These are phyloP conservation scores for Nephrotoma guestfalica DNA, from an alignment of 2,888 invertebrate species.

Conservation along the genomic window DNA sequence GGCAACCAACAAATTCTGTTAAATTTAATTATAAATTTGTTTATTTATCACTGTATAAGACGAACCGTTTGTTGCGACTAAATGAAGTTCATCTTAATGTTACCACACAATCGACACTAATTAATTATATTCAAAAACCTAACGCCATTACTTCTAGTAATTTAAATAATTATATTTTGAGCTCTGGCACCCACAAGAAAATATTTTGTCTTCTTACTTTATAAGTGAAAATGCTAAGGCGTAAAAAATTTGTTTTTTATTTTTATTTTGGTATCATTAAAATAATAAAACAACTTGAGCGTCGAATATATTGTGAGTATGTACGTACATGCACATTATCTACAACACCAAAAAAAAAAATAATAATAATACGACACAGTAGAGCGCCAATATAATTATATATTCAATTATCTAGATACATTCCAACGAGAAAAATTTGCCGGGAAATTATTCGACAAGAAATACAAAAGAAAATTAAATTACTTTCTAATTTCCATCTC, in stretches of 20 bases:
- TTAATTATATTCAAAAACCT: background rate
- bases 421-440: background rate
- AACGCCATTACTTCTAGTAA: background rate
- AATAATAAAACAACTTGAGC: background rate
- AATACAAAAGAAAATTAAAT: background rate
- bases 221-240: background rate
- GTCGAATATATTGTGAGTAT: background rate
- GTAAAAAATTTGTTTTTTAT: background rate
- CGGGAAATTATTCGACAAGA: background rate
- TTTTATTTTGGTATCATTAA: background rate
- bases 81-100: too few relatives aligned
- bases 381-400: background rate
- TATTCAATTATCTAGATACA: background rate
- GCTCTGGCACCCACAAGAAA: background rate
- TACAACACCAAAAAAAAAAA: background rate
- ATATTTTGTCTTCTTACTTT: background rate
- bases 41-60: too few relatives aligned
- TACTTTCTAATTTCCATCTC: background rate
- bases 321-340: background rate
- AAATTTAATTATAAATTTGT: too few relatives aligned
- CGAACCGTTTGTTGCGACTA: too few relatives aligned
- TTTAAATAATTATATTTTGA: background rate
- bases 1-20: too few relatives aligned
- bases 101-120: background rate
- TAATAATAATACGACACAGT: background rate